Base-by-base conservation (phyloP, 2,113 vertebrate species). In the Furnarius figulus region DNA sequence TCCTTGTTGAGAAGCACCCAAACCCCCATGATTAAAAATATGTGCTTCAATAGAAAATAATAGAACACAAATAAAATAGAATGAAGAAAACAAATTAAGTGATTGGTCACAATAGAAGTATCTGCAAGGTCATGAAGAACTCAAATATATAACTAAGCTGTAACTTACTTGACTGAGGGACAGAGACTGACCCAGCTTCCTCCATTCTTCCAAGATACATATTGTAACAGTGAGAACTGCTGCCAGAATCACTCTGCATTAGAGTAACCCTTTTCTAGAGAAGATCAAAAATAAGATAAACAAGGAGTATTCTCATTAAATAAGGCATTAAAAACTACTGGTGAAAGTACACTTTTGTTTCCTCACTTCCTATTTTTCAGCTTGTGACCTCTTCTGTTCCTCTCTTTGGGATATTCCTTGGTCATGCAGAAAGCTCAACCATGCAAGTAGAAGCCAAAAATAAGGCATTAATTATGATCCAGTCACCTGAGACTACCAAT, bases 401-500 rank as follows among this genome's bases (percentile, higher is more conserved):
- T 90, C 55, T 83, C 66, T 87, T 91, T 76, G 37, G 40, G 59
- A 77, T 58, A 24, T 6, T 39, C 33, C 30, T 74, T 88, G 72
- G n/a, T 93, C 76, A 73, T 80, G 42, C 46, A 86, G 75, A 92
- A 80, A 83, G 39, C 49, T 77, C 88, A 95, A 14, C 42, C 85
- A 80, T 85, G 63, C 50, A 88, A 83, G 23, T 39, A 27, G 46
- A 47, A 90, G 55, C 28, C 79, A 95, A 85, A 87, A 83, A 27
- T 62, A 85, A 90, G 63, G 30, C 71, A 90, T 73, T 92, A 70
- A 86, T 89, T 94, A 65, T 90, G 67, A 70, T 42, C 37, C 46
- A 80, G 88, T 96, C 79, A 88, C 67, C 71, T 70, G 88, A 90
- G 79, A 80, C 44, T 58, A 56, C 72, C 42, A 77, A 66, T 93